A percentile compares a stretch with the other conserved stretches of the same genome.
These are phyloP conservation scores for Tetramorium parvispinum DNA, from an alignment of 1,140 invertebrate genomes.

Conservation along the genomic window DNA sequence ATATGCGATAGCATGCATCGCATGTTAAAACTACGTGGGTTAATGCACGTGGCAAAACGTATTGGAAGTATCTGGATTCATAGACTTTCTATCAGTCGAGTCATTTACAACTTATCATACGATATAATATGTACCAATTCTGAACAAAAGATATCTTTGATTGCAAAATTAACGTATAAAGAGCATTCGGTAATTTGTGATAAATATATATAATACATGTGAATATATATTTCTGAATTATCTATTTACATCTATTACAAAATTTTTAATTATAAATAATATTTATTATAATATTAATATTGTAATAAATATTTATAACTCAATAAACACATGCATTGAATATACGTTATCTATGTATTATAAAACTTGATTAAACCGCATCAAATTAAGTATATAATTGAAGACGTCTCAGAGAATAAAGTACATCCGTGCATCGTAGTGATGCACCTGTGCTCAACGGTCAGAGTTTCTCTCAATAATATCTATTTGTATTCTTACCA, in stretches of 20 bases:
- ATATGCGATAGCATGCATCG: background rate
- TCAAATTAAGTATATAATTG: background rate
- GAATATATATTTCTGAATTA: background rate
- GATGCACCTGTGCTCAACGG: background rate
- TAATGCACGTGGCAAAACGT: conserved; percentile 52
- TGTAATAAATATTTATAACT: background rate
- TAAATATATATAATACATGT: background rate
- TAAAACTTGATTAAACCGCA: background rate
- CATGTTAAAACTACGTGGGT: conserved; percentile 48
- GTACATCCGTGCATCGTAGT: background rate
- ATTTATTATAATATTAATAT: no score
- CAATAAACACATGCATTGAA: background rate
- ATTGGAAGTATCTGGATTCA: background rate
- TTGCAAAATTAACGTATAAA: background rate
- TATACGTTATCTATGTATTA: background rate
- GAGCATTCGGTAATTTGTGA: background rate
- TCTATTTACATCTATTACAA: no score
- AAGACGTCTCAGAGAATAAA: background rate
- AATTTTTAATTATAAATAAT: no score
- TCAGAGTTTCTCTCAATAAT: conserved; percentile 14
- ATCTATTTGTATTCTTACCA: background rate
- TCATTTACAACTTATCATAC: background rate
- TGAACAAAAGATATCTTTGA: background rate
- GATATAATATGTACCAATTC: background rate
- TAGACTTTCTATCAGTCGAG: background rate